Percentiles rank a stretch among this genome's conserved stretches.
Evolutionary conservation across 2,113 vertebrate genomes (phyloP).

Genomic region (Pelobates fuscus): DNA sequence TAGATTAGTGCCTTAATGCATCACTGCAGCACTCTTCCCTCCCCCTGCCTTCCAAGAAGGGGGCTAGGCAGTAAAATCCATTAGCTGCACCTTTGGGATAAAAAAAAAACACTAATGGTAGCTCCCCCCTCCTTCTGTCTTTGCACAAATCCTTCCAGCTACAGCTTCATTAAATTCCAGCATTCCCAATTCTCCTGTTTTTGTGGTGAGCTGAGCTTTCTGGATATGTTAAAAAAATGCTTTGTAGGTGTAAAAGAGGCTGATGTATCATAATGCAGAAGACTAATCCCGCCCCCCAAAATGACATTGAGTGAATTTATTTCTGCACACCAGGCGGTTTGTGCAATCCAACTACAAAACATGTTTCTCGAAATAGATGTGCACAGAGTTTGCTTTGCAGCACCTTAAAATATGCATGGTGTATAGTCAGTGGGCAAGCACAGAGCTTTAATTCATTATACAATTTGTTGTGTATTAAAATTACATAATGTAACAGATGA

Average conservation of each 20-base stretch:
- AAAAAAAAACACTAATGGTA: constrained; percentile 13
- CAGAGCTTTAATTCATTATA: too few species aligned
- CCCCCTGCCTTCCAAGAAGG: constrained; percentile 19
- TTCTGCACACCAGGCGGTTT: constrained; percentile 10
- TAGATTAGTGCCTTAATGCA: constrained; percentile 36
- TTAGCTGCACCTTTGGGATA: constrained; percentile 40
- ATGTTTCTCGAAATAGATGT: too few species aligned
- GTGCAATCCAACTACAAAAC: background rate
- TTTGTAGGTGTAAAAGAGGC: background rate
- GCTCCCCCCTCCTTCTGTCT: constrained; percentile 13
- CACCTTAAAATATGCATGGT: too few species aligned
- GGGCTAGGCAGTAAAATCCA: constrained; percentile 37
- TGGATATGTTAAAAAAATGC: background rate
- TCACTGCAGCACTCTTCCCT: constrained; percentile 24
- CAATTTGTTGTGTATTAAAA: too few species aligned
- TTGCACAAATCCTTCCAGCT: constrained; percentile 27
- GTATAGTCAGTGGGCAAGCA: too few species aligned
- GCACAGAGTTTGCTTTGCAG: too few species aligned
- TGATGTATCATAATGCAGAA: constrained; percentile 16
- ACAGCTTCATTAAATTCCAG: constrained; percentile 3
- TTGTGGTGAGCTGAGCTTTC: background rate
- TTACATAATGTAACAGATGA: too few species aligned
- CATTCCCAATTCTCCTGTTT: background rate
- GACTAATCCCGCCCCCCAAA: constrained; percentile 1
- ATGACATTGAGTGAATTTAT: constrained; percentile 2